Evolutionary conservation across 2,797 vertebrate species (phyloP).

Genomic region (Pipistrellus pipistrellus): DNA sequence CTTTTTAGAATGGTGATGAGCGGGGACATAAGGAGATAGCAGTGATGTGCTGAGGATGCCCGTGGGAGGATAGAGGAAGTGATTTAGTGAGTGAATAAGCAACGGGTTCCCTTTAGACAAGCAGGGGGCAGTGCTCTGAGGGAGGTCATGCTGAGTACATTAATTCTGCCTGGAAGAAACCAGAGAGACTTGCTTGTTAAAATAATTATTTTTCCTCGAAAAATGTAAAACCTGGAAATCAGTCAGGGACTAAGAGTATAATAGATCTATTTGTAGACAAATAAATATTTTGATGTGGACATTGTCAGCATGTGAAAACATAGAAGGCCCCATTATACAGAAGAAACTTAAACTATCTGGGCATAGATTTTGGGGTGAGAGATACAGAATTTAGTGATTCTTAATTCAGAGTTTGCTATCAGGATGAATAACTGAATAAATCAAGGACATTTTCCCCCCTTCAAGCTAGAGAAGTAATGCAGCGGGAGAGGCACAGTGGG

Average conservation of each 20-base stretch:
- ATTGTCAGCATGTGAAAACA: neutral
- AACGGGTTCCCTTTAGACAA: slow-evolving; percentile 28
- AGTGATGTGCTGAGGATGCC: slow-evolving; percentile 47
- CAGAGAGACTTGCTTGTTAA: neutral
- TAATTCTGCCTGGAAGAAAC: slow-evolving; percentile 7
- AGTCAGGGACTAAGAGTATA: neutral
- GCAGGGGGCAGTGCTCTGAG: neutral
- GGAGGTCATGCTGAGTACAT: slow-evolving; percentile 31
- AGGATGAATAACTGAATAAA: slow-evolving; percentile 72
- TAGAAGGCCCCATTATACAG: neutral
- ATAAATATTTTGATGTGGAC: slow-evolving; percentile 6
- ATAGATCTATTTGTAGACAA: neutral
- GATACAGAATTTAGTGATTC: slow-evolving; percentile 67
- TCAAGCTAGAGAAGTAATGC: slow-evolving; percentile 19
- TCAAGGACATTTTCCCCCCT: slow-evolving; percentile 32
- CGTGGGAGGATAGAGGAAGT: slow-evolving; percentile 59
- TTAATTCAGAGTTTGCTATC: slow-evolving; percentile 65
- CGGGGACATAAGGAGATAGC: slow-evolving; percentile 64
- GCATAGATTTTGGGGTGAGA: neutral
- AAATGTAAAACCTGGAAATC: slow-evolving; percentile 61
- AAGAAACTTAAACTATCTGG: slow-evolving; percentile 26
- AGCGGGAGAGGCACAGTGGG: neutral
- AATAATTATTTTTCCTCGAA: neutral
- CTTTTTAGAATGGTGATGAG: slow-evolving; percentile 32
- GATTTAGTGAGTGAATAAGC: neutral